A percentile compares a stretch with the other conserved stretches of the same genome.
phyloP scores from a whole-genome alignment of 1,140 invertebrate species.

The Drosophila rhopaloa region DNA sequence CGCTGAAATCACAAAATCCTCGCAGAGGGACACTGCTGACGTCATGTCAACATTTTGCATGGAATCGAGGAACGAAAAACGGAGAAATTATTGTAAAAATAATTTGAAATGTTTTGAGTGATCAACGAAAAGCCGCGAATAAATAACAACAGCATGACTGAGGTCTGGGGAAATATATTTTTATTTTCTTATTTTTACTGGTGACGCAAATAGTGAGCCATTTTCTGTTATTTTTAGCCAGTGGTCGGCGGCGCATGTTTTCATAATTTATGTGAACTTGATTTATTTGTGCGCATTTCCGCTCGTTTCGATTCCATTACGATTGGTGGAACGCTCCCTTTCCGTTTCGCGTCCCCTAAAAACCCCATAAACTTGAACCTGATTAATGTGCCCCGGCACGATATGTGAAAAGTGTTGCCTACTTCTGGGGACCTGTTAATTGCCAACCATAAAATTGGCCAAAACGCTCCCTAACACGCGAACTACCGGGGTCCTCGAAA shows the following conservation, averaged over 20 bases:
- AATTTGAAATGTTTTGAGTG: slow-evolving; percentile 51
- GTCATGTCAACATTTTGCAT: slow-evolving; percentile 21
- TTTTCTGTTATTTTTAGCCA: slow-evolving; percentile 44
- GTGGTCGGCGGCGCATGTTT: slow-evolving; percentile 31
- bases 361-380: slow-evolving; percentile 28
- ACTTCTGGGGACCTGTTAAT: slow-evolving; percentile 66
- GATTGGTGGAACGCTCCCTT: slow-evolving; percentile 57
- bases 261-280: slow-evolving; percentile 63
- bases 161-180: not conserved
- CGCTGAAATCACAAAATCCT: slow-evolving; percentile 19
- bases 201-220: slow-evolving; percentile 54
- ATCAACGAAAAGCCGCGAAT: slow-evolving; percentile 27
- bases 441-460: slow-evolving; percentile 64
- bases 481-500: slow-evolving; percentile 7
- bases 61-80: not conserved
- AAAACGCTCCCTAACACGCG: slow-evolving; percentile 60
- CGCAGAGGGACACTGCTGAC: slow-evolving; percentile 21
- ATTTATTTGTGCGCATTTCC: slow-evolving; percentile 70
- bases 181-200: not conserved
- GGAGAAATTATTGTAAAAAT: slow-evolving; percentile 28
- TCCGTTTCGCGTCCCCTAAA: not conserved
- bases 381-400: slow-evolving; percentile 71
- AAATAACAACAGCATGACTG: slow-evolving; percentile 31
- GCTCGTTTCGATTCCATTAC: slow-evolving; percentile 70
- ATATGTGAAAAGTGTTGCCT: slow-evolving; percentile 74